Evolutionary conservation across 2,113 vertebrate genomes (phyloP), one percentile per base, ranked within the genome.

Genomic region (Scophthalmus maximus): DNA sequence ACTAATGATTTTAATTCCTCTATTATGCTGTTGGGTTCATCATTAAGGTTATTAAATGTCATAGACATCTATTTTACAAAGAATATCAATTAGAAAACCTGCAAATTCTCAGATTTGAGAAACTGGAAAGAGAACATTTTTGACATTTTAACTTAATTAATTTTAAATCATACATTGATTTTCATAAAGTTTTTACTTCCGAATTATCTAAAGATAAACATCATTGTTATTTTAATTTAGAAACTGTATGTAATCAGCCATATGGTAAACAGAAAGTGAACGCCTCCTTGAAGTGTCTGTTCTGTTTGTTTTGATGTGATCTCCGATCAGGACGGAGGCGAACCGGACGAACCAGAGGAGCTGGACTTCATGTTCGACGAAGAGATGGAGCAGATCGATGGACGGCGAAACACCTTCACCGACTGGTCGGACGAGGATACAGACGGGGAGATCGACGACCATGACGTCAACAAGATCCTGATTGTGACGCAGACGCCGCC

Each of bases 361-460:
- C 91, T 99, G 8, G 98, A 99, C 92, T 99, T 99, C 91, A 95
- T 99, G 73, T 99, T 99, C 0, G 98, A 99, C 0, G 98, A 99
- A 88, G 98, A 99, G 90, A 98, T 99, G 97, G 96, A 96, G 78
- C 97, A 98, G 92, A 99, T 99, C 80, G 97, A 98, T 0, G 98
- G 98, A 0, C 94, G 98, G 6, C 95, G 97, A 87, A 99, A 99
- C 91, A 98, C 97, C 38, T 99, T 99, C 88, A 99, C 97, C 0
- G 96, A 98, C 88, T 98, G 97, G 97, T 98, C 96, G 0, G 98
- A 99, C 0, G 97, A 98, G 56, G 98, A 99, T 49, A 95, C 97
- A 0, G 98, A 99, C 81, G 95, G 97, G 0, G 98, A 99, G 84
- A 97, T 99, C 0, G 97, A 98, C 0, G 98, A 99, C 83, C 92